Evolutionary conservation across 2,113 vertebrate species (phyloP).

Genomic region (Pungitius pungitius): DNA sequence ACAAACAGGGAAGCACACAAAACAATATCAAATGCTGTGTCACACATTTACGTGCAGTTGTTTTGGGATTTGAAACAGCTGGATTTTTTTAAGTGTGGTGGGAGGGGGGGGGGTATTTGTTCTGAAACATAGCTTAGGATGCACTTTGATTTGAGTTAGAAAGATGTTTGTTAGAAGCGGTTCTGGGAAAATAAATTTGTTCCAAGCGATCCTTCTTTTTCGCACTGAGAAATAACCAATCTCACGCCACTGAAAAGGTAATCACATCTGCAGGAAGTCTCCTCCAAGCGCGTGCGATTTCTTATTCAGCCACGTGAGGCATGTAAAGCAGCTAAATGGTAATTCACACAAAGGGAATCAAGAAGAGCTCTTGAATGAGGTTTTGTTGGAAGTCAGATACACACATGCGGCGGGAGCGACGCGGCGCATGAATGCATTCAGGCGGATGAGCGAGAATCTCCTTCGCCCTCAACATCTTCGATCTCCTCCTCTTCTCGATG

Average conservation of each 20-base stretch:
- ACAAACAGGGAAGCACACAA: conserved; percentile 21
- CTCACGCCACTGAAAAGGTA: conserved; percentile 66
- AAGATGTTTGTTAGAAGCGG: conserved; percentile 64
- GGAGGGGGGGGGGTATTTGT: conserved; percentile 42
- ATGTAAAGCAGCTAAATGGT: conserved; percentile 61
- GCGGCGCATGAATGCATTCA: conserved; percentile 52
- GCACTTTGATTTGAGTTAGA: conserved; percentile 53
- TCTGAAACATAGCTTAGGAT: conserved; percentile 58
- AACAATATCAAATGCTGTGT: conserved; percentile 56
- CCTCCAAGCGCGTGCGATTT: conserved; percentile 42
- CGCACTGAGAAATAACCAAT: conserved; percentile 62
- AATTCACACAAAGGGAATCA: conserved; percentile 59
- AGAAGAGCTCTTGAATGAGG: conserved; percentile 46
- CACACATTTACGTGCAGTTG: conserved; percentile 53
- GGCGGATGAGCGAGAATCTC: conserved; percentile 50
- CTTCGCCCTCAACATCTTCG: conserved; percentile 27
- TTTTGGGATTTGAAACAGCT: conserved; percentile 44
- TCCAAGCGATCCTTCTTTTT: conserved; percentile 61
- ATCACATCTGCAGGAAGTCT: conserved; percentile 69
- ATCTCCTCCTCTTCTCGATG: conserved; percentile 63
- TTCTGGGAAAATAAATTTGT: conserved; percentile 43
- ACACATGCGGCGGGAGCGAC: conserved; percentile 45
- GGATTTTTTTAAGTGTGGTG: conserved; percentile 9
- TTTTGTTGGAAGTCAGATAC: conserved; percentile 59
- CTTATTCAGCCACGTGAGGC: conserved; percentile 49